phyloP scores from a whole-genome alignment of 2,888 invertebrate genomes.

The Emesis castigata region DNA sequence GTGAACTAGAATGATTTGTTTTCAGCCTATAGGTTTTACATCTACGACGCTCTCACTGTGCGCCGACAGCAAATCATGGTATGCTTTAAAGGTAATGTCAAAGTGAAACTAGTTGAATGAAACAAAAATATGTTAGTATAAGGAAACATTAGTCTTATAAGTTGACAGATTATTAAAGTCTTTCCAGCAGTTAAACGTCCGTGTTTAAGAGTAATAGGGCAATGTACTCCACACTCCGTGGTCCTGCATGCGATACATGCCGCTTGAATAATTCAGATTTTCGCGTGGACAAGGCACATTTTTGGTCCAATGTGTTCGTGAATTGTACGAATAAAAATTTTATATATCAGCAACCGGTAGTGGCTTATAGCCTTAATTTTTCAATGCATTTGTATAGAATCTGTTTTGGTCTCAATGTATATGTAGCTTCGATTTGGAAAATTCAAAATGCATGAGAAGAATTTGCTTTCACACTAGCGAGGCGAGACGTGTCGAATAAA shows the following conservation, averaged over 20 bases:
- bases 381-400: neutral
- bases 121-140: too few species aligned
- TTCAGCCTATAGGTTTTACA: too few species aligned
- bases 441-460: too few species aligned
- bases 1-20: too few species aligned
- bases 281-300: slow-evolving; percentile 60
- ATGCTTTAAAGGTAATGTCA: too few species aligned
- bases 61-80: too few species aligned
- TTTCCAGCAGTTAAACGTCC: slow-evolving; percentile 33
- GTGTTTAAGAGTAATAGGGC: slow-evolving; percentile 70
- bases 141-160: too few species aligned
- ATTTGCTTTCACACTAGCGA: too few species aligned
- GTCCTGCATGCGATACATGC: slow-evolving; percentile 73
- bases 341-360: neutral
- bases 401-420: neutral
- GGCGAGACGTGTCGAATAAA: too few species aligned
- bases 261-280: slow-evolving; percentile 73
- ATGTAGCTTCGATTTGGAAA: too few species aligned
- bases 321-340: slow-evolving; percentile 34
- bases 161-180: neutral
- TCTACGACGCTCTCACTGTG: too few species aligned
- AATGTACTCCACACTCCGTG: slow-evolving; percentile 71
- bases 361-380: neutral
- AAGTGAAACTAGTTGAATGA: too few species aligned
- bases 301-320: slow-evolving; percentile 53